phyloP scores from a whole-genome alignment of 2,888 invertebrate genomes.

The Tipula unca region DNA sequence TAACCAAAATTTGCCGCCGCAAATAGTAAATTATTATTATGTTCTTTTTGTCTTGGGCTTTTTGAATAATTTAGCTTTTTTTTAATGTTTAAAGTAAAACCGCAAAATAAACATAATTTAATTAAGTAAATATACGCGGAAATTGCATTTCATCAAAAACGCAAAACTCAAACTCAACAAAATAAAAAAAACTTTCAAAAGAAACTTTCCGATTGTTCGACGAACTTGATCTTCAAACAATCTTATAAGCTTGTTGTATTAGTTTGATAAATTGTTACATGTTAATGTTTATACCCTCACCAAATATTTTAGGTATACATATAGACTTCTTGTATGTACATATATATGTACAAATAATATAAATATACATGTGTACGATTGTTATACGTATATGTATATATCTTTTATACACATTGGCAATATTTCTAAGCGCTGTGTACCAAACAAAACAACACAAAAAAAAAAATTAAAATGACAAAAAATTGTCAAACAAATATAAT shows the following conservation, averaged over 20 bases:
- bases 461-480: not conserved
- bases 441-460: not conserved
- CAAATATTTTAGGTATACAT: not conserved
- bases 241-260: not conserved
- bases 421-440: not conserved
- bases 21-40: not conserved
- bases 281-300: not conserved
- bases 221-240: not conserved
- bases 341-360: too few species aligned
- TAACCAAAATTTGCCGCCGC: not conserved
- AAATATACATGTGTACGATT: too few species aligned
- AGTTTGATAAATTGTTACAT: not conserved
- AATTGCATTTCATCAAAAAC: not conserved
- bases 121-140: not conserved
- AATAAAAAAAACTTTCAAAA: not conserved
- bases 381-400: too few species aligned
- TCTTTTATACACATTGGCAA: not conserved
- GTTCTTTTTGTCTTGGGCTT: not conserved
- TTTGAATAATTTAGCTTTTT: not conserved
- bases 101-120: not conserved
- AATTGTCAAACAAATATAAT: constrained; percentile 14
- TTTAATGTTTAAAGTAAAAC: not conserved
- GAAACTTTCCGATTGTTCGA: not conserved
- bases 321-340: not conserved
- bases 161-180: not conserved